Percentiles rank a stretch among this genome's conserved stretches.
These are phyloP conservation scores for Podocnemis expansa DNA, from an alignment of 2,113 vertebrate species.

Conservation along the genomic window DNA sequence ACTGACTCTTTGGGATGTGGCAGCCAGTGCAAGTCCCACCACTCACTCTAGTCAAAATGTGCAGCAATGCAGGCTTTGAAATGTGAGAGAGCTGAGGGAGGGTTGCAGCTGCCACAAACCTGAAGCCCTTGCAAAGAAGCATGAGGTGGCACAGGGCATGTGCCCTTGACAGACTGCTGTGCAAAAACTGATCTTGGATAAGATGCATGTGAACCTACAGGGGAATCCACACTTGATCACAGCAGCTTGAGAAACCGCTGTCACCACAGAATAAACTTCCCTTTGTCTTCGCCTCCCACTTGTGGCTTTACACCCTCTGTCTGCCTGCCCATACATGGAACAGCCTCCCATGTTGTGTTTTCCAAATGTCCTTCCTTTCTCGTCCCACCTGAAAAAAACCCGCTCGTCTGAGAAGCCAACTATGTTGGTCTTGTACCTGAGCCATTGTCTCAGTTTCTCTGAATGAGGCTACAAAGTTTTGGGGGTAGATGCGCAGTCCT, in stretches of 20 bases:
- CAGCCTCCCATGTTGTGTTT: background rate
- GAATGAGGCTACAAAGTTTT: background rate
- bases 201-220: background rate
- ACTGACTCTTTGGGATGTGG: background rate
- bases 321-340: background rate
- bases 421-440: background rate
- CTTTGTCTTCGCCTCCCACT: background rate
- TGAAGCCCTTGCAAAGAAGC: background rate
- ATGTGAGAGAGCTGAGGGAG: background rate
- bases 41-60: background rate
- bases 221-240: background rate
- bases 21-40: background rate
- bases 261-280: background rate
- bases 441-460: background rate
- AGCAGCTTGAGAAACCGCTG: fast-evolving
- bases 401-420: background rate
- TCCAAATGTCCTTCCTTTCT: background rate
- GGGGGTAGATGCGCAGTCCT: background rate
- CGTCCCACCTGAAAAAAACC: background rate
- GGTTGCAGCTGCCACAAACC: fast-evolving
- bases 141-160: background rate
- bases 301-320: background rate
- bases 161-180: background rate
- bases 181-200: background rate
- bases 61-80: background rate